Evolutionary conservation across 2,888 invertebrate genomes (phyloP), one percentile per base, ranked within the genome.

Genomic region (Parelbella ahira): DNA sequence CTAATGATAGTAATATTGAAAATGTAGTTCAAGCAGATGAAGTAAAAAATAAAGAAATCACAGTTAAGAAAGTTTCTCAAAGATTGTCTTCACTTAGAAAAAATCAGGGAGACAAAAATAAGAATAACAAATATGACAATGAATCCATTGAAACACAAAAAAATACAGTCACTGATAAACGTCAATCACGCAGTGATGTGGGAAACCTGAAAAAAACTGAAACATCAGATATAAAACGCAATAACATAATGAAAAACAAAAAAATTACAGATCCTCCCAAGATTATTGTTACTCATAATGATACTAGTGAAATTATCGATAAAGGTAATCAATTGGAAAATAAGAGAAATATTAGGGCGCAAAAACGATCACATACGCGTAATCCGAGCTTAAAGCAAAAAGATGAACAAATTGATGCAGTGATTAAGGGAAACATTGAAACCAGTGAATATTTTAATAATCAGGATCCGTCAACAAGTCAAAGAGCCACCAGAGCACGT

Each of bases 371-470:
- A n/a, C n/a, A n/a, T n/a, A n/a, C n/a, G n/a, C n/a, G n/a, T n/a
- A n/a, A n/a, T n/a, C n/a, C n/a, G n/a, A n/a, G n/a, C n/a, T n/a
- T n/a, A n/a, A n/a, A 15, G 15, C 4, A 15, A 2, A 15, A 15
- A 4, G 4, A 15, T 15, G 4, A 4, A 15, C 4, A 15, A 15
- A 4, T 15, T 15, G 15, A 15, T 15, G 15, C 15, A 15, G 15
- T 3, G 4, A 15, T 4, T 15, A 15, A 2, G 4, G 4, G 15
- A 15, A 15, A 3, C 15, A 15, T 15, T 4, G n/a, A n/a, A n/a
- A 3, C 15, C 2, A 15, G 83, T 44, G 59, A 68, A 51, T 80
- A 71, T 56, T 82, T 83, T 60, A 53, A 61, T 39, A 54, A 50
- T 24, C 20, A 25, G n/a, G 21, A 49, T 33, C 24, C 29, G 27